Percentiles rank a stretch among this genome's conserved stretches.
Conservation (phyloP, 2,797 vertebrate genomes). For the Sarcoramphus papa region DNA sequence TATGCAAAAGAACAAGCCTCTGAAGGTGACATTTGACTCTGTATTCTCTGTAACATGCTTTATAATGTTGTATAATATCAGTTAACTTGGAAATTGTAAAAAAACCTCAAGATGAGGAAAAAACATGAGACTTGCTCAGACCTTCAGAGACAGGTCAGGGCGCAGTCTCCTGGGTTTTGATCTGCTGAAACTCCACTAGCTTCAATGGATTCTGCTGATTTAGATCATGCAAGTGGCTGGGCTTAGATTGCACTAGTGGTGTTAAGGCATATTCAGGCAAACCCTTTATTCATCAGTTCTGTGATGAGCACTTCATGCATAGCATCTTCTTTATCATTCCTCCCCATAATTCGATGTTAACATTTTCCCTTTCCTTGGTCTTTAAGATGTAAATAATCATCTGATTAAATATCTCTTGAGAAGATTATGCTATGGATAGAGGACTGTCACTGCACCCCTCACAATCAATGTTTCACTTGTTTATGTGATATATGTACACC, state of each 20-base stretch:
- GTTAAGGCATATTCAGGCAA: constrained; percentile 55
- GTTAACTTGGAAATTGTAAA: neutral
- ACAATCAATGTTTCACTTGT: constrained; percentile 71
- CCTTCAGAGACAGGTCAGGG: neutral
- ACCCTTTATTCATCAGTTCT: constrained; percentile 58
- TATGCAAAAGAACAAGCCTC: neutral
- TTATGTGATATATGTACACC: constrained; percentile 71
- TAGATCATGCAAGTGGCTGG: neutral
- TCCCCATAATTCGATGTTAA: constrained; percentile 57
- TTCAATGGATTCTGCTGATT: constrained; percentile 39
- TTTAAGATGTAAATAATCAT: constrained; percentile 73
- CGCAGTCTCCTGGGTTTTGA: neutral
- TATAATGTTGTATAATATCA: neutral
- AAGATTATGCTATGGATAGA: constrained; percentile 70
- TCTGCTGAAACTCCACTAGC: neutral
- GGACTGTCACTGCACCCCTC: constrained; percentile 60
- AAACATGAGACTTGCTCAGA: neutral
- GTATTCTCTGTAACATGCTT: neutral
- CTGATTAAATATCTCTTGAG: constrained; percentile 72
- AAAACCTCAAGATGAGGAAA: neutral
- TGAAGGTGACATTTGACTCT: neutral
- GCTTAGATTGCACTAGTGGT: constrained; percentile 1
- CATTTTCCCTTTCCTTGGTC: constrained; percentile 62
- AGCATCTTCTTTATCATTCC: constrained; percentile 60
- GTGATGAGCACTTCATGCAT: constrained; percentile 36